phyloP scores from a whole-genome alignment of 2,888 invertebrate species.

The Mythimna pallens region DNA sequence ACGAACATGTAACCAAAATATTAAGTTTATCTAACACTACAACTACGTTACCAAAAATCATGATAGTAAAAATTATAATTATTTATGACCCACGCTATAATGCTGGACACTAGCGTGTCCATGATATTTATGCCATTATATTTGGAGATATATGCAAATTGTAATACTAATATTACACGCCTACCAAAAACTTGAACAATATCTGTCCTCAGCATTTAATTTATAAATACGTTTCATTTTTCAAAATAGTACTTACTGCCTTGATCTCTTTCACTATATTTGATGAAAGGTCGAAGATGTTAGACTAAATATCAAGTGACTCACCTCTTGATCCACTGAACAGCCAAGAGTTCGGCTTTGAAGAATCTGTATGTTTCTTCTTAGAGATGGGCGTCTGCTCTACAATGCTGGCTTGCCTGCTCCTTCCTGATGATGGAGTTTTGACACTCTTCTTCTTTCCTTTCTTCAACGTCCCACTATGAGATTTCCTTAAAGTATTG shows the following conservation, averaged over 20 bases:
- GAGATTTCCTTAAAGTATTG: slow-evolving; percentile 85
- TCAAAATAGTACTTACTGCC: slow-evolving; percentile 19
- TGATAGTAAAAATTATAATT: too few relatives aligned
- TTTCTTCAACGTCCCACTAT: slow-evolving; percentile 87
- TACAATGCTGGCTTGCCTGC: slow-evolving; percentile 85
- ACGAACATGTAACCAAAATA: background rate
- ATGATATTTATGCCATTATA: slow-evolving; percentile 30
- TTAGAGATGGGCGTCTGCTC: slow-evolving; percentile 82
- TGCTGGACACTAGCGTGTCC: slow-evolving; percentile 14
- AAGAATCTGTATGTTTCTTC: slow-evolving; percentile 81
- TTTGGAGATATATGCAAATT: slow-evolving; percentile 32
- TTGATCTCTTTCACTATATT: slow-evolving; percentile 35
- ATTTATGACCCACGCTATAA: slow-evolving; percentile 16
- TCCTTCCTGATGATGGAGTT: slow-evolving; percentile 78
- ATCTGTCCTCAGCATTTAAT: slow-evolving; percentile 7
- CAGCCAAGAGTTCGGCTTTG: slow-evolving; percentile 85
- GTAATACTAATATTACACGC: slow-evolving; percentile 6
- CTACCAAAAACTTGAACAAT: slow-evolving; percentile 6
- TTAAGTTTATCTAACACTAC: background rate
- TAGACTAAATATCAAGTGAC: slow-evolving; percentile 54
- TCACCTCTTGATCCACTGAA: slow-evolving; percentile 84
- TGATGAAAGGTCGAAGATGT: slow-evolving; percentile 15
- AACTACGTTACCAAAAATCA: background rate
- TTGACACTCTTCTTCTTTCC: slow-evolving; percentile 84
- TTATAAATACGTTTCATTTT: slow-evolving; percentile 12